Base-by-base conservation (phyloP, 2,797 vertebrate species). In the Microhierax caerulescens region DNA sequence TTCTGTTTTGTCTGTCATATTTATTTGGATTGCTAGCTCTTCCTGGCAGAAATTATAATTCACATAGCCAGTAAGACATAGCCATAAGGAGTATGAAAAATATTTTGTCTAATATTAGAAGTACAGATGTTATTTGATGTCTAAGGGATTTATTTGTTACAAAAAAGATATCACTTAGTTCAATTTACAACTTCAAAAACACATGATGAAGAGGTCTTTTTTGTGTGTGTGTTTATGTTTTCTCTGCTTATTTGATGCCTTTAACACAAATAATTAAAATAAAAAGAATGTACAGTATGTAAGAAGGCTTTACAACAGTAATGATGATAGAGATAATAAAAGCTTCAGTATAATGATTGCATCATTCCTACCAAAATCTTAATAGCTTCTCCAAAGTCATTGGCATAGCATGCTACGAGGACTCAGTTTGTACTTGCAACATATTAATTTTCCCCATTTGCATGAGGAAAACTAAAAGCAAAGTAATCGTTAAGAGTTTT, bases 341-440 rank as follows among this genome's bases (percentile, higher is more conserved):
- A 88, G 24, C 34, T 53, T 88, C 17, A 30, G 2, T 41, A 32
- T 21, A 80, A 69, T 74, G 28, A n/a, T 32, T 79, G 7, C 7
- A 51, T 7, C 74, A 24, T 91, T 85, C 51, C 34, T 82, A 39
- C 43, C 2, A 7, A 89, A 45, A 81, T 74, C 61, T 72, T 74
- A 91, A 88, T 57, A 88, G 13, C 20, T 80, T n/a, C n/a, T 82
- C 47, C 27, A 83, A 89, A 85, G 34, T 78, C 30, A 48, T 48
- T 75, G 36, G 16, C 47, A 56, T 56, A 34, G 13, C 37, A 50
- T 61, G 27, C 18, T 34, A 61, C 25, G 22, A 80, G 75, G 53
- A 65, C 47, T 78, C 60, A 80, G 24, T 85, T 77, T 36, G 13
- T 53, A 53, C 13, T 64, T 81, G 6, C 22, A 68, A 18, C 10